Conservation (phyloP, 2,888 invertebrate genomes). For the Cyrtodaria siliqua region DNA sequence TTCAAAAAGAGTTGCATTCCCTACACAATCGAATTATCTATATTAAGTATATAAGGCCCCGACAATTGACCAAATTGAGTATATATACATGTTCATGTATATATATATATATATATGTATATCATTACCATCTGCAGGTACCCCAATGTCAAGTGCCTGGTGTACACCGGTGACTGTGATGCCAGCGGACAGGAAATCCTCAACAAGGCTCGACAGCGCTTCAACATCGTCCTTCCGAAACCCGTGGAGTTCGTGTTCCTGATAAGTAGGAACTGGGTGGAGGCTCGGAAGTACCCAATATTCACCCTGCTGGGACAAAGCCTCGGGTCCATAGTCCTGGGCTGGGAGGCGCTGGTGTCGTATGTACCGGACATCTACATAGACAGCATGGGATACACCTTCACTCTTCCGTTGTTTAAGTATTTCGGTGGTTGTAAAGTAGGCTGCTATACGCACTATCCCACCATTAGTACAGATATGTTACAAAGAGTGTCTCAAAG, state of each 20-base stretch:
- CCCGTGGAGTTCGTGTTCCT: conserved; percentile 93
- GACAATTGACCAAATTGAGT: too few species aligned
- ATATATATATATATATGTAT: too few species aligned
- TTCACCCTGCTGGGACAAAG: conserved; percentile 97
- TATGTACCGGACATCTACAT: conserved; percentile 92
- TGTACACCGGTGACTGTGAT: conserved; percentile 96
- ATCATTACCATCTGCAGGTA: conserved; percentile 86
- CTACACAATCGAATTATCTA: too few species aligned
- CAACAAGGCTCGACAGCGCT: conserved; percentile 89
- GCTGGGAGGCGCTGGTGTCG: conserved; percentile 94
- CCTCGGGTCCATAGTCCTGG: conserved; percentile 94
- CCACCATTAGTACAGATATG: conserved; percentile 98
- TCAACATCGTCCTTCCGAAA: conserved; percentile 81
- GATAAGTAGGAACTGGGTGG: conserved; percentile 91
- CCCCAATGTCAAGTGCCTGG: conserved; percentile 91
- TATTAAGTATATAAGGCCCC: too few species aligned
- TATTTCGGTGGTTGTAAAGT: conserved; percentile 93
- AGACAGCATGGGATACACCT: conserved; percentile 97
- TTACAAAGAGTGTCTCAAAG: conserved; percentile 92
- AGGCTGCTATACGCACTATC: conserved; percentile 98
- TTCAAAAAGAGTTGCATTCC: too few species aligned
- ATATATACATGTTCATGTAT: too few species aligned
- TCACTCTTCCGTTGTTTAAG: conserved; percentile 96
- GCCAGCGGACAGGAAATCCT: conserved; percentile 92
- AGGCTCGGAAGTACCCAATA: conserved; percentile 94